Evolutionary conservation across 2,888 invertebrate species (phyloP).

Genomic region (Isotomurus palustris): DNA sequence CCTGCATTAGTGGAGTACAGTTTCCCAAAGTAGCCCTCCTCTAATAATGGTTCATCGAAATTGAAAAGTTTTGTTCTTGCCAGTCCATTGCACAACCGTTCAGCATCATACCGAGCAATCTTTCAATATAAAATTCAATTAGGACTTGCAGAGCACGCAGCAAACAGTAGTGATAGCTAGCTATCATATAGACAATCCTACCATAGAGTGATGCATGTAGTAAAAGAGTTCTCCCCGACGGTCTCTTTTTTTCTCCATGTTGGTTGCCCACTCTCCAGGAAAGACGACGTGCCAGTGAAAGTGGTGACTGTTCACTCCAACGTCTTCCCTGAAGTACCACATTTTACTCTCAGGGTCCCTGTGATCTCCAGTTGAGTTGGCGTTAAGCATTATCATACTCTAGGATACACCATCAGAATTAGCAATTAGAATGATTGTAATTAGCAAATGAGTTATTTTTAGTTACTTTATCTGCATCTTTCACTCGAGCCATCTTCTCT

Average conservation of each 20-base stretch:
- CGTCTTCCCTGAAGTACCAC: constrained; percentile 81
- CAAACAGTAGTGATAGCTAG: constrained; percentile 48
- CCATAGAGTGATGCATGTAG: constrained; percentile 68
- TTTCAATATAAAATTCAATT: no score
- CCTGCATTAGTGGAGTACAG: constrained; percentile 50
- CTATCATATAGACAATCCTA: constrained; percentile 8
- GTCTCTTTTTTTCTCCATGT: constrained; percentile 56
- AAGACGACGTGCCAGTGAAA: constrained; percentile 91
- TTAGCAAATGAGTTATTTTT: background rate
- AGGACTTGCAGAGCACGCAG: no score
- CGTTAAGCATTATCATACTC: constrained; percentile 48
- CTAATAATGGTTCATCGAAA: constrained; percentile 65
- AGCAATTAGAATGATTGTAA: background rate
- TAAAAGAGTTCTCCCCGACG: constrained; percentile 76
- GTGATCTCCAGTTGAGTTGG: constrained; percentile 66
- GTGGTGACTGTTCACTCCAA: constrained; percentile 70
- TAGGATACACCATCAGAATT: constrained; percentile 18
- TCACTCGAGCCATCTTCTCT: constrained; percentile 25
- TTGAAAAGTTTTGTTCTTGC: constrained; percentile 62
- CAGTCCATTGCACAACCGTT: constrained; percentile 68
- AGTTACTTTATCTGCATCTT: constrained; percentile 8
- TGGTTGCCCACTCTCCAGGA: constrained; percentile 53
- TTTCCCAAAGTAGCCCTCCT: constrained; percentile 79
- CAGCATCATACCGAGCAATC: constrained; percentile 62
- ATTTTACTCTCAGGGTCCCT: constrained; percentile 69